These are phyloP conservation scores for Acanthococcus lagerstroemiae DNA, from an alignment of 2,888 invertebrate species.

Conservation along the genomic window DNA sequence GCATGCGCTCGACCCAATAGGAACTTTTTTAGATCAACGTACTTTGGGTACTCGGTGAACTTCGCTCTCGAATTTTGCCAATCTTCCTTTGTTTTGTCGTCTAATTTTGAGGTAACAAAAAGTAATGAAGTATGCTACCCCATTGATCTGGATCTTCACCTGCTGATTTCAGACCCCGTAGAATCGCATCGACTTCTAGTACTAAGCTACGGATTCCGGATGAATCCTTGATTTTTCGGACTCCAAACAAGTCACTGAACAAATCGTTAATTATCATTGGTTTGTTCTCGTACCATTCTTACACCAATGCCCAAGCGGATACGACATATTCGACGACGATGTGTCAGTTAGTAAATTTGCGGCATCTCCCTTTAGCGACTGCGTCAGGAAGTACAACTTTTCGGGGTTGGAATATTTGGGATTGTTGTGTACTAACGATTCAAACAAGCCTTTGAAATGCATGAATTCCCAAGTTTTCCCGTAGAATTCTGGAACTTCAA, in stretches of 20 bases:
- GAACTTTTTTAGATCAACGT: neutral
- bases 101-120: no score
- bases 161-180: neutral
- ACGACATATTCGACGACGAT: neutral
- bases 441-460: neutral
- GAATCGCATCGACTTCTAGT: neutral
- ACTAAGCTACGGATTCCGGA: neutral
- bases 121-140: neutral
- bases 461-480: neutral
- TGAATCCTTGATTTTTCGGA: neutral
- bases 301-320: neutral
- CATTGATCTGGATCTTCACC: neutral
- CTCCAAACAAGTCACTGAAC: neutral
- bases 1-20: neutral
- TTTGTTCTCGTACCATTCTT: neutral
- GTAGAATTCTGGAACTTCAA: neutral
- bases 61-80: neutral
- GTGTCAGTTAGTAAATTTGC: neutral
- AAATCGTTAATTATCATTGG: no score
- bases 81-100: neutral
- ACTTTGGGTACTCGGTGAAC: neutral
- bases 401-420: neutral
- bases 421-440: neutral
- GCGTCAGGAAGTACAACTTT: neutral
- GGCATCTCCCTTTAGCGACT: neutral